Percentiles rank a stretch among this genome's conserved stretches.
phyloP scores from a whole-genome alignment of 2,113 vertebrate species.

The Nibea coibor region DNA sequence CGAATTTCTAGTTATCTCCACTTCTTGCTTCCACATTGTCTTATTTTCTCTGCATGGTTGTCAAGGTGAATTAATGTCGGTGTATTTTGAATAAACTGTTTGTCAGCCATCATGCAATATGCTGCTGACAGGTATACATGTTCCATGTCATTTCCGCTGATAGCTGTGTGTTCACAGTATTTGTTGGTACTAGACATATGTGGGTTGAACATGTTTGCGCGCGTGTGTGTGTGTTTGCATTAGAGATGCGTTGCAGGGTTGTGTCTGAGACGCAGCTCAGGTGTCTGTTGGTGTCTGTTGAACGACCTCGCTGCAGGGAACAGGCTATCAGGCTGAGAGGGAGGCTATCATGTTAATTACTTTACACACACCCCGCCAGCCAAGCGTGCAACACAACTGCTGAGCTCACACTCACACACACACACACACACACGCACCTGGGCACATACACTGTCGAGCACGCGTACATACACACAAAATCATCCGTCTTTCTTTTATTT shows the following conservation, averaged over 20 bases:
- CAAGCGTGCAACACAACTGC: slow-evolving; percentile 76
- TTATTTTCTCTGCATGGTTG: slow-evolving; percentile 26
- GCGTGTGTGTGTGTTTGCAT: slow-evolving; percentile 62
- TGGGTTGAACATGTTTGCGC: slow-evolving; percentile 57
- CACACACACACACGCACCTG: slow-evolving; percentile 30
- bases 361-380: slow-evolving; percentile 81
- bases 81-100: slow-evolving; percentile 37
- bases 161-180: slow-evolving; percentile 50
- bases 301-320: slow-evolving; percentile 84
- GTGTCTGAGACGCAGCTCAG: slow-evolving; percentile 76
- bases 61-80: slow-evolving; percentile 48
- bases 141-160: slow-evolving; percentile 55
- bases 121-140: slow-evolving; percentile 52
- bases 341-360: slow-evolving; percentile 85
- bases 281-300: slow-evolving; percentile 79
- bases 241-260: slow-evolving; percentile 66
- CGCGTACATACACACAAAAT: slow-evolving; percentile 38
- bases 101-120: slow-evolving; percentile 25
- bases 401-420: slow-evolving; percentile 58
- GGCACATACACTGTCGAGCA: slow-evolving; percentile 12
- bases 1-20: slow-evolving; percentile 1
- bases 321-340: slow-evolving; percentile 81
- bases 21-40: slow-evolving; percentile 7
- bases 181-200: slow-evolving; percentile 60
- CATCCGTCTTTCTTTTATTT: slow-evolving; percentile 75